phyloP scores from a whole-genome alignment of 2,888 invertebrate species.

The Elaeidobius kamerunicus region DNA sequence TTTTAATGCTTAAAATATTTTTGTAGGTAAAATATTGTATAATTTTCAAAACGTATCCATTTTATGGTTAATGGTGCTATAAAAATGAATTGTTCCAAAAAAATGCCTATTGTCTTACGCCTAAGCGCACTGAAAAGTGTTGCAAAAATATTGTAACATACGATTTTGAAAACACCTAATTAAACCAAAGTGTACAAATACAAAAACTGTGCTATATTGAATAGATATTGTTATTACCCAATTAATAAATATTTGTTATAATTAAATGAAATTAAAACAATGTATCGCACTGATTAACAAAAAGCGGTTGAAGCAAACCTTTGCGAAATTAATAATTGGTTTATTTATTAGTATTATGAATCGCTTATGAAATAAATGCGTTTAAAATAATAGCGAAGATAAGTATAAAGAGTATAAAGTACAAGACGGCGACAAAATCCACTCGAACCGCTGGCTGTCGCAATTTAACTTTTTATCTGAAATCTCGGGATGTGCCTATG shows the following conservation, averaged over 20 bases:
- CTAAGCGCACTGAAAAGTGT: conserved; percentile 7
- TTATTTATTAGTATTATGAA: too few species aligned
- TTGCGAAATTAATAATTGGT: too few species aligned
- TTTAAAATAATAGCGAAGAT: too few species aligned
- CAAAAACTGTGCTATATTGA: conserved; percentile 13
- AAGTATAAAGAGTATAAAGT: conserved; percentile 1
- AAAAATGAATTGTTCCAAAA: conserved; percentile 9
- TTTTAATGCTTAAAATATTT: conserved; percentile 1
- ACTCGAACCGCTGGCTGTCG: conserved; percentile 2
- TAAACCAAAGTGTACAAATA: conserved; percentile 14
- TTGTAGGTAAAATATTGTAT: conserved; percentile 3
- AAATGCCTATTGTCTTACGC: not conserved
- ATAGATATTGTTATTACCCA: too few species aligned
- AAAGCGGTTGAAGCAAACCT: too few species aligned
- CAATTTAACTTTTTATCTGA: conserved; percentile 24
- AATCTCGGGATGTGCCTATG: conserved; percentile 18
- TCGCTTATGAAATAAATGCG: too few species aligned
- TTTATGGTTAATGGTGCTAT: too few species aligned
- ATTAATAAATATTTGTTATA: too few species aligned
- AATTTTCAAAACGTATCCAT: not conserved
- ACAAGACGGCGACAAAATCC: conserved; percentile 10
- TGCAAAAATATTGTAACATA: conserved; percentile 8
- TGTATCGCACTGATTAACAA: conserved; percentile 32
- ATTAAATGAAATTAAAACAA: conserved; percentile 31
- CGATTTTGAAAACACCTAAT: conserved; percentile 1